These are phyloP conservation scores for Sciurus vulgaris DNA, from an alignment of 2,797 vertebrate species.

Conservation along the genomic window DNA sequence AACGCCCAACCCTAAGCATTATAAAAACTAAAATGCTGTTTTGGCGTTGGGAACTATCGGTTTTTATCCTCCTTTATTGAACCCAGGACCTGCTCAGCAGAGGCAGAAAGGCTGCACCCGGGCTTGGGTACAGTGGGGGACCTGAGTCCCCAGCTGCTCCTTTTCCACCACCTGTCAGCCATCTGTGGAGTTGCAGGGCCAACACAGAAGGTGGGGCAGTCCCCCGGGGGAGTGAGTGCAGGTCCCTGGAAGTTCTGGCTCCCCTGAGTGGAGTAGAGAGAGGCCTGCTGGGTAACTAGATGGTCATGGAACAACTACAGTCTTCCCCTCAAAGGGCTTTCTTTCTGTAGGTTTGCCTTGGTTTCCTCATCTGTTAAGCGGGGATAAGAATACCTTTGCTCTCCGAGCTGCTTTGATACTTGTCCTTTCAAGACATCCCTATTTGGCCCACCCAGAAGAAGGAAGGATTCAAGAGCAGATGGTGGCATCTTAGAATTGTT, in stretches of 20 bases:
- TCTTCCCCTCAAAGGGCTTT: not conserved
- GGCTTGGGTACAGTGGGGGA: not conserved
- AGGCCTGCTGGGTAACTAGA: not conserved
- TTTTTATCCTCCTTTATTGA: not conserved
- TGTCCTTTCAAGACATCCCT: not conserved
- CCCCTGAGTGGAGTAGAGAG: not conserved
- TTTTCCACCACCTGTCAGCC: conserved; percentile 69
- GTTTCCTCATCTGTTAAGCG: not conserved
- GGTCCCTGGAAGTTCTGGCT: not conserved
- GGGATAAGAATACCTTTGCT: not conserved
- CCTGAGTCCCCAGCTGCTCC: not conserved
- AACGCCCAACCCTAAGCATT: not conserved
- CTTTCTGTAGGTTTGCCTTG: conserved; percentile 21
- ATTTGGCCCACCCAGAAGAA: not conserved
- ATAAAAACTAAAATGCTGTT: not conserved
- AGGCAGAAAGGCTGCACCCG: not conserved
- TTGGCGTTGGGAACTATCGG: not conserved
- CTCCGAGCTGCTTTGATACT: not conserved
- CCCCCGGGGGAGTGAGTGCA: not conserved
- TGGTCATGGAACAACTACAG: not conserved
- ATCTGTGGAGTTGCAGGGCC: conserved; percentile 44
- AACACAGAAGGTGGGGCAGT: not conserved
- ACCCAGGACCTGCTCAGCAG: not conserved
- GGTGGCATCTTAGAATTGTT: not conserved
- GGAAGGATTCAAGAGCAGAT: not conserved